These are phyloP conservation scores for Myopa tessellatipennis DNA, from an alignment of 2,888 invertebrate genomes.

Conservation along the genomic window DNA sequence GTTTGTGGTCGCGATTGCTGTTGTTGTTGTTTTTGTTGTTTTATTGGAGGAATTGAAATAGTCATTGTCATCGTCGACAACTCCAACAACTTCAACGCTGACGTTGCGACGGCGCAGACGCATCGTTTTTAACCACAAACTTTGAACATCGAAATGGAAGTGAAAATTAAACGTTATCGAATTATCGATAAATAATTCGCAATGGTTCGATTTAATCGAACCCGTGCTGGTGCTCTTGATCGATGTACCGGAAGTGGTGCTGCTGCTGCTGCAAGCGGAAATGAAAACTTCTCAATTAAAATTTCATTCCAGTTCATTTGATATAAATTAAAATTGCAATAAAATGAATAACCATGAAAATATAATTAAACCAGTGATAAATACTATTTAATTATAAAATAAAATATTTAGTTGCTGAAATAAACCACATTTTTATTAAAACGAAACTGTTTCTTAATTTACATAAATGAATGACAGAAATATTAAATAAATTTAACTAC, in stretches of 20 bases:
- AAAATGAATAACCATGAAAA: no score
- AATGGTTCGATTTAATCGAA: neutral
- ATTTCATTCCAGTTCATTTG: neutral
- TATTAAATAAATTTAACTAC: no score
- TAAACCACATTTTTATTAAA: no score
- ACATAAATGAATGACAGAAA: no score
- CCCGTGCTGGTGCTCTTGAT: neutral
- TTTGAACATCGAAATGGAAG: neutral
- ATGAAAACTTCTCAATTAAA: neutral
- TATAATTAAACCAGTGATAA: no score
- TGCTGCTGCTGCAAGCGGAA: neutral
- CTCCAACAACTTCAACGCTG: neutral
- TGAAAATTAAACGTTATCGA: neutral
- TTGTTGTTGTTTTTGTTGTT: constrained; percentile 15
- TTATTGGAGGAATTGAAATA: neutral
- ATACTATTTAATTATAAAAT: no score
- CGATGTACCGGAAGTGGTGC: neutral
- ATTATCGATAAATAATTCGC: neutral
- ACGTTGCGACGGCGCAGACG: constrained; percentile 6
- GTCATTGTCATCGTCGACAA: neutral
- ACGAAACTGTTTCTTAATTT: no score
- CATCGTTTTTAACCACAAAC: neutral
- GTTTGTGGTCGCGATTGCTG: constrained; percentile 8
- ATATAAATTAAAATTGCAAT: no score
- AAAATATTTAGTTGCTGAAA: no score